Base-by-base conservation (phyloP, 2,113 vertebrate species). In the Ardeotis arabs region DNA sequence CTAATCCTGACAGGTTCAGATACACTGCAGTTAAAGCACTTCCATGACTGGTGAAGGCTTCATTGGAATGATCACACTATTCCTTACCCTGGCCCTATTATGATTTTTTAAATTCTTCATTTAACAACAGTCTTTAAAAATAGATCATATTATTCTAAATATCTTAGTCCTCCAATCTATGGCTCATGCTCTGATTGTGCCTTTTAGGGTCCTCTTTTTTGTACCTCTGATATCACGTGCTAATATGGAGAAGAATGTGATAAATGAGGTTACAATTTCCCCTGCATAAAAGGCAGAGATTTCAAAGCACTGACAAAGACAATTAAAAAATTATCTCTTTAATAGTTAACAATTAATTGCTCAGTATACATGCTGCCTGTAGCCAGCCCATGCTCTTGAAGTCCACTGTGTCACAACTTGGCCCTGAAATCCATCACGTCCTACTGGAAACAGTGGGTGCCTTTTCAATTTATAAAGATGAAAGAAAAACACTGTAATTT, bases 261-360 rank as follows among this genome's bases (percentile, higher is more conserved):
- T 60, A 94, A 93, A 95, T n/a, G 82, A 95, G 75, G 85, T 94
- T 85, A 81, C 27, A 86, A 94, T 79, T 90, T 94, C 44, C 39
- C 35, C 47, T 37, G 35, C 62, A 82, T 53, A 84, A 74, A 37
- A 79, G 37, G 68, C 33, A 85, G 53, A 87, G 41, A 92, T 93
- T 96, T 95, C 86, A 91, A 97, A 94, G 78, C 35, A 77, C 55
- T 90, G 82, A 84, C 69, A 93, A 55, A 95, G 45, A 64, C 59
- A 91, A 92, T 85, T 95, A 23, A 62, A 86, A 74, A 97, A 95
- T 77, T 56, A 74, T 75, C 77, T 75, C 53, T 92, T 35, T 0
- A 14, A 56, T n/a, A 67, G 56, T 56, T 92, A 87, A 87, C 25
- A 84, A 85, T 87, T 90, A 96, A 80, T 60, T 87, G 68, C 53